Conservation (phyloP, 2,797 vertebrate species). For the Lithobates sylvaticus region DNA sequence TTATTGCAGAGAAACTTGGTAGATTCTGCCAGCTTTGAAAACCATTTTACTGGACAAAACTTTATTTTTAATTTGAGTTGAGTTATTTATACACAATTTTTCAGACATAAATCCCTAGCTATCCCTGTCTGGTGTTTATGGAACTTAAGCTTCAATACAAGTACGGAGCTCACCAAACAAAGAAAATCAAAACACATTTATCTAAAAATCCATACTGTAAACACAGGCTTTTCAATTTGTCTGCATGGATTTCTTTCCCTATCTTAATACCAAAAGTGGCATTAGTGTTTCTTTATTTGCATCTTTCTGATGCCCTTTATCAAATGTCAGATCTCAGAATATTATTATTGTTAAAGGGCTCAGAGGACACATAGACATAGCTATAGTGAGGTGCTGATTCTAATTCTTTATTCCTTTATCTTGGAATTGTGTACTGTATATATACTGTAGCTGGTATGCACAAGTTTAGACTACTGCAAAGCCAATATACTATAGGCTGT, state of each 20-base stretch:
- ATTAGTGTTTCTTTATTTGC: conserved; percentile 46
- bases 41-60: conserved; percentile 11
- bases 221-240: conserved; percentile 60
- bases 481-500: background rate
- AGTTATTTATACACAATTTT: conserved; percentile 53
- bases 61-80: conserved; percentile 35
- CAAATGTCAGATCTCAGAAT: conserved; percentile 34
- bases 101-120: conserved; percentile 47
- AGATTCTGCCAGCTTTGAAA: conserved; percentile 10
- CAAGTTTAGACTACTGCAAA: no score
- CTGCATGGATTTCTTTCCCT: conserved; percentile 55
- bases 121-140: conserved; percentile 44
- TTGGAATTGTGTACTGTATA: background rate
- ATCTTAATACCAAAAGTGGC: conserved; percentile 43
- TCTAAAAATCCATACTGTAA: conserved; percentile 60
- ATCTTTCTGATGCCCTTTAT: conserved; percentile 35
- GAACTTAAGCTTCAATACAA: conserved; percentile 46
- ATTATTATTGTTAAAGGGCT: conserved; percentile 29
- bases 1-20: conserved; percentile 11
- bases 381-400: background rate
- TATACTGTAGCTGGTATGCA: background rate
- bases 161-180: conserved; percentile 42
- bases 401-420: background rate
- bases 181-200: conserved; percentile 60
- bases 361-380: background rate